phyloP scores from a whole-genome alignment of 2,113 vertebrate genomes.

The Upupa epops region DNA sequence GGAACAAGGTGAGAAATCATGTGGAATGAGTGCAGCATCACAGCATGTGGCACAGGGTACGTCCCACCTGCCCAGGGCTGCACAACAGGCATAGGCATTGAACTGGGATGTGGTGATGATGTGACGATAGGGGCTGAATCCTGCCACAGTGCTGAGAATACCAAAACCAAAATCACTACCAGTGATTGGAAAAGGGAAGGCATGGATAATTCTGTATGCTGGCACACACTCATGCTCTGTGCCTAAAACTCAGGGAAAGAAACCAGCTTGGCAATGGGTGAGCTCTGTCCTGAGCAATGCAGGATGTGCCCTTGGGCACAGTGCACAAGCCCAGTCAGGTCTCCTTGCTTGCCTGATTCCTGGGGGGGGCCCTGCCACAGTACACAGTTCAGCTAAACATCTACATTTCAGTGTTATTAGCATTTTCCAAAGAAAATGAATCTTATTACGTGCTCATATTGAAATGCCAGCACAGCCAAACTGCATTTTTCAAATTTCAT shows the following conservation, averaged over 20 bases:
- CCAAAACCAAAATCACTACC: neutral
- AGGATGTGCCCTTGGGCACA: neutral
- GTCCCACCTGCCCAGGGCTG: neutral
- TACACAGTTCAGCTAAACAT: neutral
- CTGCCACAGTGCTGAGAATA: neutral
- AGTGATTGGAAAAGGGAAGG: neutral
- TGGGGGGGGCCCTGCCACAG: neutral
- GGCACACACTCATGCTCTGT: neutral
- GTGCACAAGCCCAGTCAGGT: neutral
- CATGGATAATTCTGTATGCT: neutral
- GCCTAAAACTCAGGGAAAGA: neutral
- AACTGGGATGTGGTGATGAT: neutral
- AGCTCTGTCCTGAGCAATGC: neutral
- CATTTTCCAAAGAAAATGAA: neutral
- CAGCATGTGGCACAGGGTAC: neutral
- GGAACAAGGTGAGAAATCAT: neutral
- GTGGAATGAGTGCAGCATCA: neutral
- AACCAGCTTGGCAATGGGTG: neutral
- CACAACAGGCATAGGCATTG: fast-evolving
- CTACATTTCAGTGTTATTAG: neutral
- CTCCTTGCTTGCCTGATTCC: neutral
- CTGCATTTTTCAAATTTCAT: neutral
- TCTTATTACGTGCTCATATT: neutral
- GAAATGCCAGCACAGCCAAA: neutral
- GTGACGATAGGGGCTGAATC: neutral